These are phyloP conservation scores for Sisyra nigra DNA, from an alignment of 2,888 invertebrate genomes.

Conservation along the genomic window DNA sequence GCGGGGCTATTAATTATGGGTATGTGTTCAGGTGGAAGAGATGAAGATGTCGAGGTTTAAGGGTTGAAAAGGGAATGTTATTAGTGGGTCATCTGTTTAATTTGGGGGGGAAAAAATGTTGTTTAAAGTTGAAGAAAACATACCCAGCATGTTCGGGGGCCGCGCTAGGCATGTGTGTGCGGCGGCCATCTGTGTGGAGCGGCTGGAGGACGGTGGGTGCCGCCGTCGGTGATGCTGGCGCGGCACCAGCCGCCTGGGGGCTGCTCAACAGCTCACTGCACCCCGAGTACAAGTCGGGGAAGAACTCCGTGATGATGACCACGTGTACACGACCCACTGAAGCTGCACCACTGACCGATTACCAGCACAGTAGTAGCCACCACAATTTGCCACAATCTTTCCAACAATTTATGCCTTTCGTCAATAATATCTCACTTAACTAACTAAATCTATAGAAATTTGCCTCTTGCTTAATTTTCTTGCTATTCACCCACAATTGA, in stretches of 20 bases:
- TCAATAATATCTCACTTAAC: background rate
- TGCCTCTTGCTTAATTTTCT: too few relatives aligned
- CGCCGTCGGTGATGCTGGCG: constrained; percentile 17
- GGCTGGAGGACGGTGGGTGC: constrained; percentile 3
- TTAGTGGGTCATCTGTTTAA: background rate
- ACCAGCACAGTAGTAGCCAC: background rate
- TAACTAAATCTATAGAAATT: background rate
- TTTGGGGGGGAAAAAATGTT: background rate
- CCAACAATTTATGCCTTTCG: background rate
- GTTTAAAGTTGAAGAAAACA: background rate
- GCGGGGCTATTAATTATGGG: too few relatives aligned
- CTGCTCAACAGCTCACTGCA: constrained; percentile 20
- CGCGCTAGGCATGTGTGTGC: constrained; percentile 5
- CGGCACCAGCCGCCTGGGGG: constrained; percentile 18
- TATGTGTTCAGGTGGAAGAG: too few relatives aligned
- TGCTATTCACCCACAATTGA: too few relatives aligned
- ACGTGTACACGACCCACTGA: constrained; percentile 2
- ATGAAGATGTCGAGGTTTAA: too few relatives aligned
- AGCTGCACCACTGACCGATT: constrained; percentile 1
- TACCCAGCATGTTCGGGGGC: constrained; percentile 6
- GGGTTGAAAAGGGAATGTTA: too few relatives aligned
- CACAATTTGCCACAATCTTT: background rate
- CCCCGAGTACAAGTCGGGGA: constrained; percentile 13
- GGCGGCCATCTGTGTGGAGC: constrained; percentile 8
- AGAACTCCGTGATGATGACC: constrained; percentile 8